Percentiles rank a stretch among this genome's conserved stretches.
Conservation (phyloP, 2,113 vertebrate genomes). For the Clarias batrachus region DNA sequence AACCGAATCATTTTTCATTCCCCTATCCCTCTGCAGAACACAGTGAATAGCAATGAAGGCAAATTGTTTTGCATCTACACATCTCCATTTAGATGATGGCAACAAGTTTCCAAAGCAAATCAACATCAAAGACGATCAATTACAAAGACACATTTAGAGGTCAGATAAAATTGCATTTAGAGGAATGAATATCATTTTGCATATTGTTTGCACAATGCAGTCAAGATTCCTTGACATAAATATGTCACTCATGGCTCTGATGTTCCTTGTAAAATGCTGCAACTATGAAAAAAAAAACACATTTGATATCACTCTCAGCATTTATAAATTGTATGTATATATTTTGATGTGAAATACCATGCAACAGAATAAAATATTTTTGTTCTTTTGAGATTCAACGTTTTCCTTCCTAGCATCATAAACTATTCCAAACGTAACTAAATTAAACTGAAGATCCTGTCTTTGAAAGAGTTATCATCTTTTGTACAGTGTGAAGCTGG, state of each 20-base stretch:
- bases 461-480: conserved; percentile 33
- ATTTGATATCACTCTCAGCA: conserved; percentile 28
- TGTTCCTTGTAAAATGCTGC: conserved; percentile 47
- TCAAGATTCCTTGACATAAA: conserved; percentile 21
- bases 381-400: not conserved
- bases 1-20: conserved; percentile 47
- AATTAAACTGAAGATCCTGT: conserved; percentile 17
- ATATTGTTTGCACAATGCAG: conserved; percentile 51
- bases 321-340: not conserved
- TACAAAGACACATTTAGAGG: conserved; percentile 51
- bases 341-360: conserved; percentile 11
- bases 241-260: conserved; percentile 50
- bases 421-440: conserved; percentile 9
- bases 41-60: conserved; percentile 50
- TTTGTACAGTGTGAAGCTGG: conserved; percentile 4
- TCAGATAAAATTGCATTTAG: conserved; percentile 54
- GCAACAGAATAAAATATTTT: not conserved
- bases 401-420: conserved; percentile 17
- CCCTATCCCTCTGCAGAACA: conserved; percentile 41
- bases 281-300: conserved; percentile 18
- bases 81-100: conserved; percentile 37
- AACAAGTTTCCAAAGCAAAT: conserved; percentile 45
- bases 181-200: conserved; percentile 41
- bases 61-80: conserved; percentile 48
- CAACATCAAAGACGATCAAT: conserved; percentile 37